Percentiles rank a stretch among this genome's conserved stretches.
Evolutionary conservation across 2,797 vertebrate species (phyloP).

Genomic region (Psittacula derbiana): DNA sequence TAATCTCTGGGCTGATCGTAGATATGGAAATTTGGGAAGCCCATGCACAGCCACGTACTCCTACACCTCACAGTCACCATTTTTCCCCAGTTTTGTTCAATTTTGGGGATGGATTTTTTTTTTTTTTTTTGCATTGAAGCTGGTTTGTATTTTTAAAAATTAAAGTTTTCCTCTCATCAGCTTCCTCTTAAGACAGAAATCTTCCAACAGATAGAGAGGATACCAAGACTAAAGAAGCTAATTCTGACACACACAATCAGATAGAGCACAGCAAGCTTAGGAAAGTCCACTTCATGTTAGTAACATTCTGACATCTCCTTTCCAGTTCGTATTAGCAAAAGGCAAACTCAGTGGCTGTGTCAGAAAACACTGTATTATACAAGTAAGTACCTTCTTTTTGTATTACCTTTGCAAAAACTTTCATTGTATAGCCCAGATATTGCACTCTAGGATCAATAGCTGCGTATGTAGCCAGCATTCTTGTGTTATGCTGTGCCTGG

Average conservation of each 20-base stretch:
- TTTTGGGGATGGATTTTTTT: background rate
- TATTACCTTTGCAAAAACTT: slow-evolving; percentile 96
- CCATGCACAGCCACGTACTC: background rate
- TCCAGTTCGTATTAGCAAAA: background rate
- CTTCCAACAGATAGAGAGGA: background rate
- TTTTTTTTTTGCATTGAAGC: background rate
- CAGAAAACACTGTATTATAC: background rate
- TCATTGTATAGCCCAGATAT: slow-evolving; percentile 96
- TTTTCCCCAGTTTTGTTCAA: background rate
- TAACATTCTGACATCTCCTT: background rate
- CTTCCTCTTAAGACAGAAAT: background rate
- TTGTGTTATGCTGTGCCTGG: slow-evolving; percentile 97
- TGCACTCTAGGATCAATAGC: slow-evolving; percentile 94
- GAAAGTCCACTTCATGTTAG: background rate
- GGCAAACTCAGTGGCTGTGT: background rate
- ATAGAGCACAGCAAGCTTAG: background rate
- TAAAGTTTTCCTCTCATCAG: background rate
- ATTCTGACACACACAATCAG: background rate
- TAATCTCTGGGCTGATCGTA: background rate
- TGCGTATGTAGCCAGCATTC: slow-evolving; percentile 95
- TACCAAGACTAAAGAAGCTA: background rate
- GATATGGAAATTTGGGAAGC: background rate
- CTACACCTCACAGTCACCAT: background rate
- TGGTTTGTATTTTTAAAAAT: background rate
- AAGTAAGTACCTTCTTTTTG: background rate